Base-by-base conservation (phyloP, 2,113 vertebrate species). In the Otis tarda region DNA sequence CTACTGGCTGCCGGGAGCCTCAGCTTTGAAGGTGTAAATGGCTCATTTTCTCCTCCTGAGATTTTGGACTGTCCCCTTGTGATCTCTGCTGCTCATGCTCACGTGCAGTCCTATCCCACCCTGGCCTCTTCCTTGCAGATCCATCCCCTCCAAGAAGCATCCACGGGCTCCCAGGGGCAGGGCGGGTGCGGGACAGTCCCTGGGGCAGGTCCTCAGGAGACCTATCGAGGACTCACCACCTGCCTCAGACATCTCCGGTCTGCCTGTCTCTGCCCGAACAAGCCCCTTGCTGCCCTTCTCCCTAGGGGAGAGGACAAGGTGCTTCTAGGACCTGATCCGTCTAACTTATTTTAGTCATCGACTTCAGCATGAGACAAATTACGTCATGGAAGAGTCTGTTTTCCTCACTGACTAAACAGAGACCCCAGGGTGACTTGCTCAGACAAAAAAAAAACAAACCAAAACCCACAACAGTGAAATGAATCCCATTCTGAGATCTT, bases 391-490 rank as follows among this genome's bases (percentile, higher is more conserved):
- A 71, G 60, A 81, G 49, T 37, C 39, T 82, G 33, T 84, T 87
- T 87, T 89, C 77, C 76, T 95, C 81, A 76, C 67, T 85, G 77
- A 87, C 10, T 80, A 83, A 95, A 70, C 67, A 90, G 78, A 86
- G 63, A 91, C 50, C 50, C 53, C 49, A 57, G 83, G 91, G 86
- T 87, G 61, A 81, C 71, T 88, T 63, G 63, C 41, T 94, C 55
- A 55, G 76, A 57, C 80, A 10, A 89, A 82, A 89, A 82, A 5
- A 67, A 70, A 87, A 17, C 7, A 70, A 87, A 17, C 7, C 5
- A 82, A 89, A 67, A 70, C 84, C 41, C 41, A 16, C 6, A 61
- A 4, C 25, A 70, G 60, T 43, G 73, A 89, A 91, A 94, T 45
- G 33, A 91, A 87, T 95, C 53, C 87, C 10, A 1, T 28, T 91